These are phyloP conservation scores for Amphiprion percula DNA, from an alignment of 2,113 vertebrate species.

Conservation along the genomic window DNA sequence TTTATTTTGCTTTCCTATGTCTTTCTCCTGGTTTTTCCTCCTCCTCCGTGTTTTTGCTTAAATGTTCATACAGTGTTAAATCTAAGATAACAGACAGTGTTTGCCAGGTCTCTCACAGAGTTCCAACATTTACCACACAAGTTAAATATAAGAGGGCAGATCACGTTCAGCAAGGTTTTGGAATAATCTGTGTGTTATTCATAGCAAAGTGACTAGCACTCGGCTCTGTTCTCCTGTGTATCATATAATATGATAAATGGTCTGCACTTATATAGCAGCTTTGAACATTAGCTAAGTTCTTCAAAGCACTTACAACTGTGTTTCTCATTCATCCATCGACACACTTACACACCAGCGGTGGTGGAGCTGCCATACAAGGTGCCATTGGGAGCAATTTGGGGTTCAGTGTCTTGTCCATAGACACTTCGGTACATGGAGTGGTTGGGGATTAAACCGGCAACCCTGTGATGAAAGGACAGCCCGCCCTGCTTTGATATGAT, in stretches of 20 bases:
- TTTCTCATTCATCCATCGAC: too few species aligned
- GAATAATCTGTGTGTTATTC: conserved; percentile 13
- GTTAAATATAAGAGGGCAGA: conserved; percentile 4
- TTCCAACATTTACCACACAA: conserved; percentile 33
- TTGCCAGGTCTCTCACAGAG: conserved; percentile 19
- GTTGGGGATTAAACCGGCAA: too few species aligned
- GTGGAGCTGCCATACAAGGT: too few species aligned
- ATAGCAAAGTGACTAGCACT: conserved; percentile 7
- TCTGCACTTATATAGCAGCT: too few species aligned
- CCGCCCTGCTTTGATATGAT: not conserved
- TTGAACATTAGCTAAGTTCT: too few species aligned
- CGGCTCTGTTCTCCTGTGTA: not conserved
- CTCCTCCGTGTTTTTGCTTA: conserved; percentile 1
- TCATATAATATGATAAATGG: not conserved
- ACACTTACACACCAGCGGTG: too few species aligned
- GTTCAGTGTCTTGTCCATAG: too few species aligned
- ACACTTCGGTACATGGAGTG: too few species aligned
- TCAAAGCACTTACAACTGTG: too few species aligned
- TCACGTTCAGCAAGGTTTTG: not conserved
- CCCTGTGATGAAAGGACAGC: too few species aligned
- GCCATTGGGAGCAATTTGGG: too few species aligned
- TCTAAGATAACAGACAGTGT: conserved; percentile 20
- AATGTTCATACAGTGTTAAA: conserved; percentile 17
- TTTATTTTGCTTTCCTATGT: conserved; percentile 49
- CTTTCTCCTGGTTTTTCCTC: conserved; percentile 37